Evolutionary conservation across 1,140 invertebrate genomes (phyloP).

Genomic region (Atta cephalotes): DNA sequence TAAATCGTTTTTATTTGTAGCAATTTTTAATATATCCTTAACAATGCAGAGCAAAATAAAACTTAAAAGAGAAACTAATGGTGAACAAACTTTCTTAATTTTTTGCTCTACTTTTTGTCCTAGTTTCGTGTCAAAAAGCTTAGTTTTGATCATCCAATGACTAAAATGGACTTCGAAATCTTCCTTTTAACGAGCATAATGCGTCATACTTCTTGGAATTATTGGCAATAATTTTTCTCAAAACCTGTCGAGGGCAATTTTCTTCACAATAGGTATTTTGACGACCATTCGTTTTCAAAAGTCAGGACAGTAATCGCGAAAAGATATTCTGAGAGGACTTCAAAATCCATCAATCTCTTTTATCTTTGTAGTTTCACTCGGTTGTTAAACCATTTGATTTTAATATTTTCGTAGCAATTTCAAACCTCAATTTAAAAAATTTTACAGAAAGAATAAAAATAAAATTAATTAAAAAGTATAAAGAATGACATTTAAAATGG

Average conservation of each 20-base stretch:
- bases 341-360: slow-evolving; percentile 43
- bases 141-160: neutral
- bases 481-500: neutral
- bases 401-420: slow-evolving; percentile 14
- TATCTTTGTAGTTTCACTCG: neutral
- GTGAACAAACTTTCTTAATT: neutral
- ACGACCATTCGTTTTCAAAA: neutral
- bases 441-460: neutral
- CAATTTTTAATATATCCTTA: neutral
- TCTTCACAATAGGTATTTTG: neutral
- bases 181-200: slow-evolving; percentile 42
- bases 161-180: neutral
- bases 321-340: neutral
- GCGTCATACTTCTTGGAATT: slow-evolving; percentile 67
- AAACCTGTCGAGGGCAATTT: neutral
- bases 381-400: slow-evolving; percentile 61
- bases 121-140: neutral
- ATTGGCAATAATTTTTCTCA: slow-evolving; percentile 68
- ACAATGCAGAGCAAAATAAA: slow-evolving; percentile 7
- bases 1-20: neutral
- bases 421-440: neutral
- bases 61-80: neutral
- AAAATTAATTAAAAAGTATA: neutral
- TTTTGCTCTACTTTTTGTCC: slow-evolving; percentile 40
- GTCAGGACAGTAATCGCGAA: neutral